Base-by-base conservation (phyloP, 2,888 invertebrate species). In the Aphelenchoides bicaudatus region DNA sequence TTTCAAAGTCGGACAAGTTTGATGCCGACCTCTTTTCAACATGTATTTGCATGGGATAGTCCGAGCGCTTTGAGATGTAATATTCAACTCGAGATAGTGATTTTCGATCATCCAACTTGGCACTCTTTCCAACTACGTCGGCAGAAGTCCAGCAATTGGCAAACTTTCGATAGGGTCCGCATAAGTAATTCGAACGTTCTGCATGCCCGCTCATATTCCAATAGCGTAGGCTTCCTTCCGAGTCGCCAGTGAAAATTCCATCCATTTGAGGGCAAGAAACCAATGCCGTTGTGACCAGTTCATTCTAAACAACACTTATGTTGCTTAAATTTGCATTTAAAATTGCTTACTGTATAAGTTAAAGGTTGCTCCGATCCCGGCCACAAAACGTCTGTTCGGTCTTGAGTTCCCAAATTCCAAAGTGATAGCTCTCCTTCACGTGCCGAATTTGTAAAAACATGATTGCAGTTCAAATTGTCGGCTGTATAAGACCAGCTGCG, bases 161-260 rank as follows among this genome's bases (percentile, higher is more conserved):
- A 47, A 64, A 38, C 46, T 60, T 62, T 8, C 70, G 60, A 47
- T 68, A 63, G 6, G 63, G 71, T 10, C 71, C 71, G 39, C 63
- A 61, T 21, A 71, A 43, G 49, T 71, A 71, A 27, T 63, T 58
- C 6, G 70, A 73, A n/a, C 47, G 39, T 4, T 55, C 46, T 5
- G 65, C 48, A 31, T 65, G 25, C 4, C 57, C 56, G 0, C 51
- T 48, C 27, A 70, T 19, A 30, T 66, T 65, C 67, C 67, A 67
- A 39, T 54, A 69, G 2, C 67, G 61, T 27, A 67, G 49, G 21
- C 59, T 59, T 5, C 68, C 68, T 25, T 64, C 59, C n/a, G 68
- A 72, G 46, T 67, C 71, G n/a, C 68, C 68, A 10, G 70, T 67
- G 52, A 72, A 72, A 29, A 67, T 39, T 2, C 58, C 54, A 29